Evolutionary conservation across 2,113 vertebrate genomes (phyloP).

Genomic region (Pluvianellus socialis): DNA sequence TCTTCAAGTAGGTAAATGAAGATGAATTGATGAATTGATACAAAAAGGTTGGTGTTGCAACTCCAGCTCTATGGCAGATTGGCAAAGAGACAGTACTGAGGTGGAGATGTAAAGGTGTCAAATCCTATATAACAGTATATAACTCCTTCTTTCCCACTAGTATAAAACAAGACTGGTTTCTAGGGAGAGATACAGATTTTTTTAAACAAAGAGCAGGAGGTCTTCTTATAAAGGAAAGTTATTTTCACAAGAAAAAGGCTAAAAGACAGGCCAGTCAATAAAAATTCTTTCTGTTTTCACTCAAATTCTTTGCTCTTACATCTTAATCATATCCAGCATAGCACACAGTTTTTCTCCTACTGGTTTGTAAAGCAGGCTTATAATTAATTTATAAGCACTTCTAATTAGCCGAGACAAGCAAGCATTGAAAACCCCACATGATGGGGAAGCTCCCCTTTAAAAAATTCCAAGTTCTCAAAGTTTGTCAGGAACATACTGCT

Average conservation of each 20-base stretch:
- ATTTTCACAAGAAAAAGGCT: not conserved
- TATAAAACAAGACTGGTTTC: not conserved
- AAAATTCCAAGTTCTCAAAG: not conserved
- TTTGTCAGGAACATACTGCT: not conserved
- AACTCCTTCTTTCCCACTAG: not conserved
- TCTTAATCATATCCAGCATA: constrained; percentile 2
- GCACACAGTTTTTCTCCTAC: not conserved
- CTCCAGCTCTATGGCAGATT: not conserved
- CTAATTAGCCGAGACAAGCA: constrained; percentile 41
- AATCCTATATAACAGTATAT: not conserved
- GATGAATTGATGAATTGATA: not conserved
- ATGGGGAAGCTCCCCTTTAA: not conserved
- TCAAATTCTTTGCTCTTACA: not conserved
- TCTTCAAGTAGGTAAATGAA: not conserved
- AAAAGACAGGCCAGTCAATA: not conserved
- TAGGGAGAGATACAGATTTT: not conserved
- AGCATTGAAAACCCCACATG: not conserved
- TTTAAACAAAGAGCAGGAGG: not conserved
- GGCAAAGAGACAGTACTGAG: not conserved
- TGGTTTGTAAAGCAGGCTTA: constrained; percentile 26
- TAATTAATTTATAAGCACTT: constrained; percentile 55
- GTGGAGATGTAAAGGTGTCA: not conserved
- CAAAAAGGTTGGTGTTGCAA: not conserved
- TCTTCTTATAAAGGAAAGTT: not conserved
- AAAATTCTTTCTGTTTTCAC: not conserved